Base-by-base conservation (phyloP, 2,888 invertebrate species). In the Limnephilus lunatus region DNA sequence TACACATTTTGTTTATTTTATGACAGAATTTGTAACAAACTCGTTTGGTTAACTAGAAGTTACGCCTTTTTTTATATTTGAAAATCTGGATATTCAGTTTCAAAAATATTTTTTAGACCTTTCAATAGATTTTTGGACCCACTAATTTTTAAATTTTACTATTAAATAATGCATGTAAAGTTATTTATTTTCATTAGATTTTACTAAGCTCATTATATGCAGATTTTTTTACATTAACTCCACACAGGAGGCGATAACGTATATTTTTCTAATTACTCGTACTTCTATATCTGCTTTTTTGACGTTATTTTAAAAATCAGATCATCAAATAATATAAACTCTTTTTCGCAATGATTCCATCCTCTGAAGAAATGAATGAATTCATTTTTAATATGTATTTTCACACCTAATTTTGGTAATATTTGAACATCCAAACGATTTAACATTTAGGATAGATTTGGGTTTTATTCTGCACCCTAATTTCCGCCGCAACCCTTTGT, bases 401-500 rank as follows among this genome's bases (percentile, higher is more conserved):
- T 85, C 12, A 85, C 85, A 85, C 85, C 85, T 85, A 32, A 35
- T 32, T 85, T 85, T 25, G 85, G 19, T 68, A 68, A 68, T 87
- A 87, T 53, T 87, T 87, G 44, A 87, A 80, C 39, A 81, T 35
- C 35, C 30, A 89, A 89, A n/a, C 81, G 35, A 81, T 89, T 89
- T 35, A 81, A 81, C 81, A 89, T 81, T 89, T 81, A 9, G 25
- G n/a, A 89, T 89, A 89, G n/a, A 89, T 89, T 89, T 81, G 81
- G 81, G 89, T 81, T 25, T 48, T 39, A 91, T 91, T 90, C 53
- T 88, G 83, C 85, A 91, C 86, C 91, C 89, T 48, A 68, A 92
- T 92, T 89, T 92, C 92, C 92, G 92, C 92, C 92, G 92, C 92
- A 92, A 91, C 83, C 91, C 91, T 91, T 91, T 92, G 86, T 81